Evolutionary conservation across 2,797 vertebrate species (phyloP), one percentile per base, ranked within the genome.

Genomic region (Mormyrus hasselquistii): DNA sequence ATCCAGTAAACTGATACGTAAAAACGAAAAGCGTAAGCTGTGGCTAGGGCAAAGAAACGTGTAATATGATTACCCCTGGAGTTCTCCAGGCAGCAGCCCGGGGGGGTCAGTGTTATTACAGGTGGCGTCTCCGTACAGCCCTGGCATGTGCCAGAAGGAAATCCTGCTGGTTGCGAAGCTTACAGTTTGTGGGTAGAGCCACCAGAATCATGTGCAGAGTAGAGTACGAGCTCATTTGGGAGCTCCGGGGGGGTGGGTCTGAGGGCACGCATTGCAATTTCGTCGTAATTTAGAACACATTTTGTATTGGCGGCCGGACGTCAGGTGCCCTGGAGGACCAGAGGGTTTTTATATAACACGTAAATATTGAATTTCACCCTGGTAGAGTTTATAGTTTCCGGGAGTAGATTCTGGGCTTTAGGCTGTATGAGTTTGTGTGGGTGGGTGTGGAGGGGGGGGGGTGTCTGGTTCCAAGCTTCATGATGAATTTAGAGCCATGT

Each of bases 61-160:
- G 84, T 86, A 86, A 86, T 53, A 34, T 52, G 25, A 86, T 55
- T n/a, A 82, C 19, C 47, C 5, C n/a, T 55, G 22, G 25, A 50
- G 25, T 12, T 82, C 38, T 41, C 76, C 34, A 22, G 76, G 38
- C 44, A 9, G 76, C 76, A 47, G 5, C 14, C 19, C 41, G 3
- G 10, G 47, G n/a, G 52, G 52, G 29, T n/a, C 85, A 50, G 41
- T 86, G 52, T 86, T 86, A 86, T 86, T 86, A 86, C 84, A 86
- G 84, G 47, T 57, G 84, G 50, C 29, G 12, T 55, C 50, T 57
- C 25, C 12, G 7, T 55, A 55, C 4, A 12, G 6, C 52, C 25
- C 14, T 19, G 10, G 49, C 22, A 25, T 53, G 14, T 25, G 44
- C 62, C 25, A 53, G 6, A 55, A 34, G 84, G 25, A 55, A 57